A percentile compares a stretch with the other conserved stretches of the same genome.
These are phyloP conservation scores for Gastrophryne carolinensis DNA, from an alignment of 2,797 vertebrate species.

Conservation along the genomic window DNA sequence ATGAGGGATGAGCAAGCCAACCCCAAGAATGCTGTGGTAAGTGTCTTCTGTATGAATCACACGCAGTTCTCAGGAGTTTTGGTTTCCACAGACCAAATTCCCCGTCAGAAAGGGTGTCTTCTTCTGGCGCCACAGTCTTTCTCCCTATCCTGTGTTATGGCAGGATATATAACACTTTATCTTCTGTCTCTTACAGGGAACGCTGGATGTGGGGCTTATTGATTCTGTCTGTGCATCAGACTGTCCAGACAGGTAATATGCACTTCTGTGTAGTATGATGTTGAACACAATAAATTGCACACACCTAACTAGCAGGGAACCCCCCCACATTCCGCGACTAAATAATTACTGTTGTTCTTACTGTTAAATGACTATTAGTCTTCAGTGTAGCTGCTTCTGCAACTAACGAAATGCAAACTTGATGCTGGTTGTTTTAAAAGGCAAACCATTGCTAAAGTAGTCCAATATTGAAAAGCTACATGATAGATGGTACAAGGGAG, in stretches of 20 bases:
- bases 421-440: background rate
- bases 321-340: too few relatives aligned
- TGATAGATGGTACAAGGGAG: too few relatives aligned
- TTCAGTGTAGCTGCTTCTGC: background rate
- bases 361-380: too few relatives aligned
- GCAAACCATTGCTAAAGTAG: too few relatives aligned
- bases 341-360: too few relatives aligned
- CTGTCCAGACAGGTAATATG: conserved; percentile 77
- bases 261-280: background rate
- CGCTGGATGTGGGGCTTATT: conserved; percentile 81
- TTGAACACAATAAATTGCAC: too few relatives aligned
- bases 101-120: background rate
- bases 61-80: background rate
- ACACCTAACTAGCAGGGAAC: too few relatives aligned
- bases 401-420: background rate
- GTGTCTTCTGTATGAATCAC: conserved; percentile 46
- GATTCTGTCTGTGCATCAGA: conserved; percentile 84
- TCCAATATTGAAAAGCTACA: too few relatives aligned
- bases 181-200: conserved; percentile 67
- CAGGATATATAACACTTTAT: background rate
- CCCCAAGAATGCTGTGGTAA: conserved; percentile 84
- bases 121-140: too few relatives aligned
- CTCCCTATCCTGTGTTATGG: too few relatives aligned
- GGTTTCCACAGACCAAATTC: background rate
- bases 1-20: conserved; percentile 84